Evolutionary conservation across 2,797 vertebrate genomes (phyloP).

Genomic region (Pseudomugil gertrudae): DNA sequence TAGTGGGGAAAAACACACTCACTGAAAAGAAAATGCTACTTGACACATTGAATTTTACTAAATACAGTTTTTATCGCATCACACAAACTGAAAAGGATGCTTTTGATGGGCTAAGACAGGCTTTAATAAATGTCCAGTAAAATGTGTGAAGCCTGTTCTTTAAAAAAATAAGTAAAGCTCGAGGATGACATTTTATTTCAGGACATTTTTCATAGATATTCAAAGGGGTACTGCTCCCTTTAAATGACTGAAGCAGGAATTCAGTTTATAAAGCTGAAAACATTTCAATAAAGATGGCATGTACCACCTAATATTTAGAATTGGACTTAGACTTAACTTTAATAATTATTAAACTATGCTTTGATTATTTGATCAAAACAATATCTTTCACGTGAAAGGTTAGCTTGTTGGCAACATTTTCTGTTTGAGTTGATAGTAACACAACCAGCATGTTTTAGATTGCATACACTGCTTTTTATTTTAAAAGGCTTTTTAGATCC

Average conservation of each 20-base stretch:
- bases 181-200: conserved; percentile 1
- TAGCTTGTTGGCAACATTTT: neutral
- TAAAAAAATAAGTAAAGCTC: conserved; percentile 3
- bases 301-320: too few relatives aligned
- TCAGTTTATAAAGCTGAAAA: neutral
- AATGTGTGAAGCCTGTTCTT: conserved; percentile 22
- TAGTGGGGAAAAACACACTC: conserved; percentile 14
- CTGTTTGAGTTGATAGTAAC: neutral
- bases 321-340: too few relatives aligned
- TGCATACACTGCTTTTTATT: neutral
- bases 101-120: conserved; percentile 36
- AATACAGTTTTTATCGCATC: conserved; percentile 39
- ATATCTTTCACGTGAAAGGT: neutral
- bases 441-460: neutral
- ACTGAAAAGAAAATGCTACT: conserved; percentile 46
- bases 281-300: neutral
- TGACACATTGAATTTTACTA: conserved; percentile 40
- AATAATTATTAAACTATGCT: too few relatives aligned
- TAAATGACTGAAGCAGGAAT: neutral
- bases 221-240: neutral
- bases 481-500: neutral
- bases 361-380: neutral
- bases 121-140: conserved; percentile 24
- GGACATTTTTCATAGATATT: neutral
- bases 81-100: conserved; percentile 40